These are phyloP conservation scores for Platysteira castanea DNA, from an alignment of 2,113 vertebrate genomes.

Conservation along the genomic window DNA sequence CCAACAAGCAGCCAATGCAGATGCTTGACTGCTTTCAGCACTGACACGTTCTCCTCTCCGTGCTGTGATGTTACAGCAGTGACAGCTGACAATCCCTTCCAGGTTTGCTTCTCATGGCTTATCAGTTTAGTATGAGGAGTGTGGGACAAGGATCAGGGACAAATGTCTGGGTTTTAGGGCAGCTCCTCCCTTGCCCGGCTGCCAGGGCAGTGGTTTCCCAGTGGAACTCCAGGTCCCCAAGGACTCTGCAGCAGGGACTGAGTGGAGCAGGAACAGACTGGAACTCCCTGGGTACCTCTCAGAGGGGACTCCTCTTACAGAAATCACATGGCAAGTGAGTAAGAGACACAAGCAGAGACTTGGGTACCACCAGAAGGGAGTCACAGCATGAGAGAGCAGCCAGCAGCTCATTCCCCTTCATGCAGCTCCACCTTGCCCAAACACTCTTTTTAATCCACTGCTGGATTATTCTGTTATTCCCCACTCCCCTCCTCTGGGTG, in stretches of 20 bases:
- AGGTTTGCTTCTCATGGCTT: neutral
- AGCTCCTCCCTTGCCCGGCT: neutral
- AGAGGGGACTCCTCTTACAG: neutral
- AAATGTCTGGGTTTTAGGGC: neutral
- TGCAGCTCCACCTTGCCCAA: neutral
- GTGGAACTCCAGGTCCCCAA: neutral
- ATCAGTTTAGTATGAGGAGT: neutral
- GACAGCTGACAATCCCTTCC: neutral
- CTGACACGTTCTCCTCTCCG: neutral
- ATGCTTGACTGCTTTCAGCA: neutral
- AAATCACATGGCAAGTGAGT: neutral
- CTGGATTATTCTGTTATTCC: neutral
- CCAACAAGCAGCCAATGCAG: neutral
- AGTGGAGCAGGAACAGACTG: neutral
- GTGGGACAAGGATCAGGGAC: neutral
- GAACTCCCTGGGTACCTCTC: neutral
- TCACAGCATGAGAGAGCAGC: accelerated
- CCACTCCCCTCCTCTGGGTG: neutral
- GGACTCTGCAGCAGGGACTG: neutral
- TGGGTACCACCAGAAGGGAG: neutral
- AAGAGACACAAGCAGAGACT: neutral
- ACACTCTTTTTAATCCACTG: accelerated
- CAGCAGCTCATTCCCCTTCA: neutral
- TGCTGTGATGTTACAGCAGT: neutral
- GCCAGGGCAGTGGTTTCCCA: neutral